Conservation (phyloP, 2,113 vertebrate species). For the Psammodynastes pulverulentus region DNA sequence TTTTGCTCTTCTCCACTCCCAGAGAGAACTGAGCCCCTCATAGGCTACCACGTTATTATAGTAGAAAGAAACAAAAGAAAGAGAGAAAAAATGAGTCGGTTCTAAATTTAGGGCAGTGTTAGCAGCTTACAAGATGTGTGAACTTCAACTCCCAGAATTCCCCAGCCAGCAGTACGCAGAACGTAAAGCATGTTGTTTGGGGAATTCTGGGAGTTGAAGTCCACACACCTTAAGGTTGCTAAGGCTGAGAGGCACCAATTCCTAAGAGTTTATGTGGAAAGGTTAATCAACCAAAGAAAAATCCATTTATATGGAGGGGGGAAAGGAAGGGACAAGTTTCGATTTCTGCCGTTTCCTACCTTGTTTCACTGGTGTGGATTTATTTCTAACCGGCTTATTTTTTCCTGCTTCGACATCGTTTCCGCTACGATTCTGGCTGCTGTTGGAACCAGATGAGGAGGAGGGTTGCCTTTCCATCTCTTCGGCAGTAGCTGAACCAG, state of each 20-base stretch:
- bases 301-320: neutral
- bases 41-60: neutral
- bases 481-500: constrained; percentile 73
- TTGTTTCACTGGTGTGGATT: constrained; percentile 75
- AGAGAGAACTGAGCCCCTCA: neutral
- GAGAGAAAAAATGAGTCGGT: neutral
- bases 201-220: neutral
- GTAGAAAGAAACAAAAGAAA: neutral
- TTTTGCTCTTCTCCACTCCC: neutral
- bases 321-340: neutral
- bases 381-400: constrained; percentile 73
- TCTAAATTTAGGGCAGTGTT: neutral
- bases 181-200: neutral
- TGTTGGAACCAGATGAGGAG: constrained; percentile 78
- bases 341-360: constrained; percentile 55
- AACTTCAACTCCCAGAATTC: neutral
- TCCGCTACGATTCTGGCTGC: constrained; percentile 66
- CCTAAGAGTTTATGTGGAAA: neutral
- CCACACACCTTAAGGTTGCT: neutral
- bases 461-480: constrained; percentile 69
- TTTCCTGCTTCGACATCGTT: constrained; percentile 64
- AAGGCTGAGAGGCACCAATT: neutral
- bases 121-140: neutral
- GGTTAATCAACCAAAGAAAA: neutral
- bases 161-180: neutral